Percentiles rank a stretch among this genome's conserved stretches.
Evolutionary conservation across 2,797 vertebrate genomes (phyloP).

Genomic region (Danio tinwini): DNA sequence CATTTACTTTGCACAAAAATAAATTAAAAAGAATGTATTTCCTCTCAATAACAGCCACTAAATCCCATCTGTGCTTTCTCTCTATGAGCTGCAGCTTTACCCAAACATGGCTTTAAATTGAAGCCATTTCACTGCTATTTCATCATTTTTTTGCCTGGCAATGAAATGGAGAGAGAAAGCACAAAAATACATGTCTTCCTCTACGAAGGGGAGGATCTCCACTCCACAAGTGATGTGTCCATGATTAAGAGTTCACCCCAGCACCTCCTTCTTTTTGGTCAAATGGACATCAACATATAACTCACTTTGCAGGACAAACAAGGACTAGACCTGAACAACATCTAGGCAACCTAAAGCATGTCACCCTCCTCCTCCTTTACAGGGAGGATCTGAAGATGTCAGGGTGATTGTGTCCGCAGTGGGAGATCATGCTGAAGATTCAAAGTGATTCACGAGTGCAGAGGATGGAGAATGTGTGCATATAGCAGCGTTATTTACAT

Average conservation of each 20-base stretch:
- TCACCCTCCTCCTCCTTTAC: slow-evolving; percentile 20
- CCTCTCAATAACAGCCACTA: background rate
- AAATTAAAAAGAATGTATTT: background rate
- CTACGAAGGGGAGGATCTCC: slow-evolving; percentile 25
- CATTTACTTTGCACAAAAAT: background rate
- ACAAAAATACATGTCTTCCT: background rate
- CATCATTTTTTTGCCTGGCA: slow-evolving; percentile 29
- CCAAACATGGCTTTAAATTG: slow-evolving; percentile 16
- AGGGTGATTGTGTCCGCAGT: slow-evolving; percentile 22
- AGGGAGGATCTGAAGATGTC: slow-evolving; percentile 28
- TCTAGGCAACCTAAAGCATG: slow-evolving; percentile 38
- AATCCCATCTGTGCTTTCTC: background rate
- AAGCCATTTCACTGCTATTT: slow-evolving; percentile 33
- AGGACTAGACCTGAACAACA: slow-evolving; percentile 26
- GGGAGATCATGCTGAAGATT: slow-evolving; percentile 22
- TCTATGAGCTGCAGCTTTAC: background rate
- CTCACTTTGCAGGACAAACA: slow-evolving; percentile 42
- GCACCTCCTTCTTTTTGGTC: slow-evolving; percentile 9
- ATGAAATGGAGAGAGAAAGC: background rate
- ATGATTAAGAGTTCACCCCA: slow-evolving; percentile 36
- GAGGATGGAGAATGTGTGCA: slow-evolving; percentile 42
- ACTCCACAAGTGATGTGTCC: slow-evolving; percentile 4
- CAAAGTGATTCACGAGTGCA: slow-evolving; percentile 50
- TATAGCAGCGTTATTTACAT: slow-evolving; percentile 52
- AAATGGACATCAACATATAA: slow-evolving; percentile 36